Evolutionary conservation across 1,140 invertebrate genomes (phyloP), one percentile per base, ranked within the genome.

Genomic region (Brachionus sp.): DNA sequence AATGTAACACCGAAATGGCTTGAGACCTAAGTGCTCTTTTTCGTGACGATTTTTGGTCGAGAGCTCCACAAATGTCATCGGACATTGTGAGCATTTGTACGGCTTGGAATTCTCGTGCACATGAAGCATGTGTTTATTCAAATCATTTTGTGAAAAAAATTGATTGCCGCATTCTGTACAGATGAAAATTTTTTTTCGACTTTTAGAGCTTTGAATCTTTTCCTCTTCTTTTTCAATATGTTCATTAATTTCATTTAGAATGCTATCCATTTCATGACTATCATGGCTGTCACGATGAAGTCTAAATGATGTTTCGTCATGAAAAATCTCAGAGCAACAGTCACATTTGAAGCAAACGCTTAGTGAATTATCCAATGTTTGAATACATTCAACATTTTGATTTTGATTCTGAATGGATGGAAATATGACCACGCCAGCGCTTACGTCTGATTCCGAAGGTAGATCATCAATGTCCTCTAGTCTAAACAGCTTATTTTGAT

Each of bases 11-110:
- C 70, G 39, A 75, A 75, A 75, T 19, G 70, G 70, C 33, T 75
- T 75, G 3, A 75, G 42, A 9, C 70, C 70, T 9, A 46, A 25
- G 44, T 75, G 70, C 19, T 75, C 70, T 46, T 75, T 75, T 46
- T 75, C 70, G 16, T 75, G 70, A 25, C 70, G 70, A 46, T 75
- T 75, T 46, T 75, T 75, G 23, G 70, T 46, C 25, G 70, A 75
- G 12, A 75, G 44, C 25, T 75, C 70, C 19, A 46, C 23, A 46
- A 75, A 75, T 5, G 70, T 39, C 66, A 75, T 75, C 33, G 70
- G 6, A 75, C 70, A 75, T 33, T 46, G 42, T 33, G 70, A 75
- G 10, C 70, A 75, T 46, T 50, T 29, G 39, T 46, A 75, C 12
- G 70, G 70, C 19, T 75, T 75, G 1, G 19, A 9, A 46, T 35